Percentiles rank a stretch among this genome's conserved stretches.
Conservation (phyloP, 1,140 invertebrate species). For the Triops cancriformis region DNA sequence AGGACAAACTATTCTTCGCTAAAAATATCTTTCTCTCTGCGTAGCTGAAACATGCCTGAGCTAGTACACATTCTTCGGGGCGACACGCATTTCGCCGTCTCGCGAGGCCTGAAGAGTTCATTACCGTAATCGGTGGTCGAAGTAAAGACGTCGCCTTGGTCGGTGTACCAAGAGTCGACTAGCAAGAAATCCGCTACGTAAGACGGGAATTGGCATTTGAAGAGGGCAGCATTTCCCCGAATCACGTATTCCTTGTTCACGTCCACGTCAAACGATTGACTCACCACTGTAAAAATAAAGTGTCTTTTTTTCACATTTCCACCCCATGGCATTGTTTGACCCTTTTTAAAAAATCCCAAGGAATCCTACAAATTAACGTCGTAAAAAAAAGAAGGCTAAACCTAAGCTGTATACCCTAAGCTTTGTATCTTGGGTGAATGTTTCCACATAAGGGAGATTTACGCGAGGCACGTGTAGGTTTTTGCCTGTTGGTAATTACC, state of each 20-base stretch:
- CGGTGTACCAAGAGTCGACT: conserved; percentile 78
- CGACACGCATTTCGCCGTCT: neutral
- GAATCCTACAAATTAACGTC: neutral
- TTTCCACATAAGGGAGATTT: neutral
- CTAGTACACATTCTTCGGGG: neutral
- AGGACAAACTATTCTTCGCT: too few species aligned
- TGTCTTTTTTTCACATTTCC: neutral
- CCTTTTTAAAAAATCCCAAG: neutral
- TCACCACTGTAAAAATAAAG: conserved; percentile 56
- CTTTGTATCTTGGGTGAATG: neutral
- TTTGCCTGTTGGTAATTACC: conserved; percentile 40
- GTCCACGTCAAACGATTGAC: conserved; percentile 76
- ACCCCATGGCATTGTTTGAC: neutral
- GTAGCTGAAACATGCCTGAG: too few species aligned
- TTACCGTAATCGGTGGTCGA: conserved; percentile 32
- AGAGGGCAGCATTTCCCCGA: conserved; percentile 76
- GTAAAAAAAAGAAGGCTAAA: neutral
- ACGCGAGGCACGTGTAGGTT: neutral
- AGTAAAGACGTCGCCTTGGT: conserved; percentile 56
- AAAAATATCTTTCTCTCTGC: too few species aligned
- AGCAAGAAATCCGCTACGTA: conserved; percentile 86
- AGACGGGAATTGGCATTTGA: conserved; percentile 84
- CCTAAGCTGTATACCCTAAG: neutral
- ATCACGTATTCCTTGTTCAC: conserved; percentile 88
- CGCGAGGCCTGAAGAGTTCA: neutral